Percentiles rank a stretch among this genome's conserved stretches.
Evolutionary conservation across 2,888 invertebrate genomes (phyloP).

Genomic region (Elegia similella): DNA sequence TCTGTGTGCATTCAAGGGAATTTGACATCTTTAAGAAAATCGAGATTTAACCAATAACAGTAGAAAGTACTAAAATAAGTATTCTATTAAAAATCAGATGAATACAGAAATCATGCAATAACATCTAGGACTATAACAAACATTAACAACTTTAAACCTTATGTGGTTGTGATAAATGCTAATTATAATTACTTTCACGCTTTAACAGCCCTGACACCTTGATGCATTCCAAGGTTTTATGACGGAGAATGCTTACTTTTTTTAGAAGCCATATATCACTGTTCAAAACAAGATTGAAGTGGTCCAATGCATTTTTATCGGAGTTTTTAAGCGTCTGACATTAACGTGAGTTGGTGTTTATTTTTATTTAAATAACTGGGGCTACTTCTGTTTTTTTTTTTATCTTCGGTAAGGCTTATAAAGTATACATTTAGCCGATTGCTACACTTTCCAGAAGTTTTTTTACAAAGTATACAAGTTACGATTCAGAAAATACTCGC

Average conservation of each 20-base stretch:
- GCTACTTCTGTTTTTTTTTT: background rate
- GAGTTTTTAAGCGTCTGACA: background rate
- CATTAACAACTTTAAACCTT: slow-evolving; percentile 2
- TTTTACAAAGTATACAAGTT: too few relatives aligned
- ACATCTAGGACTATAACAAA: background rate
- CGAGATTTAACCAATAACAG: too few relatives aligned
- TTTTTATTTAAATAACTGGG: background rate
- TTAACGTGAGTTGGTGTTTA: background rate
- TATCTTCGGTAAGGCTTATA: background rate
- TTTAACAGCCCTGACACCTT: slow-evolving; percentile 19
- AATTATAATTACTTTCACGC: background rate
- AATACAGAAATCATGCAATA: background rate
- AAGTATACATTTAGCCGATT: too few relatives aligned
- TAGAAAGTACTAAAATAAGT: background rate
- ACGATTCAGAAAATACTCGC: too few relatives aligned
- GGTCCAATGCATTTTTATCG: slow-evolving; percentile 9
- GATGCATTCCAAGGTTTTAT: slow-evolving; percentile 26
- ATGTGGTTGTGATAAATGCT: slow-evolving; percentile 5
- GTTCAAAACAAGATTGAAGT: slow-evolving; percentile 4
- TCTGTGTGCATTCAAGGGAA: too few relatives aligned
- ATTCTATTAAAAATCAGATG: background rate
- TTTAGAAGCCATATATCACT: slow-evolving; percentile 26
- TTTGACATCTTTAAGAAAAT: too few relatives aligned
- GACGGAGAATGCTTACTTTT: slow-evolving; percentile 19
- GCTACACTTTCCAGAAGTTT: too few relatives aligned